Percentiles rank a stretch among this genome's conserved stretches.
Conservation (phyloP, 2,113 vertebrate genomes). For the Pantherophis guttatus region DNA sequence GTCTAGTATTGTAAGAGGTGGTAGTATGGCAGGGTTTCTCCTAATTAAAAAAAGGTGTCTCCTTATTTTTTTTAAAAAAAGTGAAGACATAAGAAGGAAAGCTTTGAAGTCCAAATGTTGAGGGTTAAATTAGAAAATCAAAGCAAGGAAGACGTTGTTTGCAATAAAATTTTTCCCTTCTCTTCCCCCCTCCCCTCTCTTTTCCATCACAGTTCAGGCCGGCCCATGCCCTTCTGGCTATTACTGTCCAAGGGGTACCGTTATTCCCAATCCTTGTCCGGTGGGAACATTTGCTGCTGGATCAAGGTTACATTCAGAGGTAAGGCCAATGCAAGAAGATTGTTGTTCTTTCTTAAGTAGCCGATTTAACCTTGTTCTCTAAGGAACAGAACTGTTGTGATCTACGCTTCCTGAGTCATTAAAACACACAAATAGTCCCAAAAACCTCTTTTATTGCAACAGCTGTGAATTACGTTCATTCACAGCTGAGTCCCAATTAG, state of each 20-base stretch:
- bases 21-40: too few relatives aligned
- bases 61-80: not conserved
- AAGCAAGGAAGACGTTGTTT: not conserved
- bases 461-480: too few relatives aligned
- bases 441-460: too few relatives aligned
- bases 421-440: too few relatives aligned
- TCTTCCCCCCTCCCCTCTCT: not conserved
- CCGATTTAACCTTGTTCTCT: not conserved
- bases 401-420: too few relatives aligned
- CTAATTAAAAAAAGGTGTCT: too few relatives aligned
- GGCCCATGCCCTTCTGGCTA: conserved; percentile 82
- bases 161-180: not conserved
- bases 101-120: not conserved
- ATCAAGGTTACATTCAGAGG: conserved; percentile 75
- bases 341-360: not conserved
- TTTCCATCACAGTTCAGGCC: conserved; percentile 67
- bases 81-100: not conserved
- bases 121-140: not conserved
- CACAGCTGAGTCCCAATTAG: too few relatives aligned
- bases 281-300: conserved; percentile 75
- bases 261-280: conserved; percentile 77
- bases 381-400: not conserved
- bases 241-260: conserved; percentile 76
- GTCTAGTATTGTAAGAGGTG: too few relatives aligned
- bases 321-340: conserved; percentile 35